phyloP scores from a whole-genome alignment of 2,113 vertebrate genomes.

The Stegostoma tigrinum region DNA sequence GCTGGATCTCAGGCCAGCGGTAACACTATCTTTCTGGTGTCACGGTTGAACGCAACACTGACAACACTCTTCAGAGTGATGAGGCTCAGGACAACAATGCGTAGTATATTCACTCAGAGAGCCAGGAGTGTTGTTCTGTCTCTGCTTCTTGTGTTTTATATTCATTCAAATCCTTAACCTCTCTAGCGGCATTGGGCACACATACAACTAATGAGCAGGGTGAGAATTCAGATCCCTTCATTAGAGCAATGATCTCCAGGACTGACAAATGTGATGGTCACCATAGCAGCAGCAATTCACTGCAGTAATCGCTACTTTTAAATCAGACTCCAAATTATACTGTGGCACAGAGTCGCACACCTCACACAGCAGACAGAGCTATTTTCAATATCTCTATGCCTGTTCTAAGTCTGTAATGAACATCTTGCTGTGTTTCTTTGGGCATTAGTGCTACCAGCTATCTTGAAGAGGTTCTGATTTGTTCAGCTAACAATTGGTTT shows the following conservation, averaged over 20 bases:
- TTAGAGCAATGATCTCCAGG: not conserved
- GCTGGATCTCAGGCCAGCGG: not conserved
- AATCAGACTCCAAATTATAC: conserved; percentile 22
- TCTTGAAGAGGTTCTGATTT: not conserved
- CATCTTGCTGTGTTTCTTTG: not conserved
- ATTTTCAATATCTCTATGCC: not conserved
- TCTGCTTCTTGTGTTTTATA: not conserved
- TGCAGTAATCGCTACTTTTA: not conserved
- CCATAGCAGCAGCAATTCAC: not conserved
- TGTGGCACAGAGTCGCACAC: not conserved
- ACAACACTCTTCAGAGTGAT: not conserved
- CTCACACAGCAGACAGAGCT: not conserved
- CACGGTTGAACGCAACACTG: not conserved
- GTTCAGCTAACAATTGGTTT: not conserved
- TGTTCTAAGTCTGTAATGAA: not conserved
- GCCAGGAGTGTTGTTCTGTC: not conserved
- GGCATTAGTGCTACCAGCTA: not conserved
- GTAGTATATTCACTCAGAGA: not conserved
- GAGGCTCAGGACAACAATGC: not conserved
- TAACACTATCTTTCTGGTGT: not conserved
- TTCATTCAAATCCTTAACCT: too few relatives aligned
- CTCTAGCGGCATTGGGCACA: not conserved
- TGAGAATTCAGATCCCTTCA: not conserved
- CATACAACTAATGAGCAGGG: not conserved
- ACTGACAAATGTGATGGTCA: not conserved